Evolutionary conservation across 2,113 vertebrate species (phyloP).

Genomic region (Mesocricetus auratus): DNA sequence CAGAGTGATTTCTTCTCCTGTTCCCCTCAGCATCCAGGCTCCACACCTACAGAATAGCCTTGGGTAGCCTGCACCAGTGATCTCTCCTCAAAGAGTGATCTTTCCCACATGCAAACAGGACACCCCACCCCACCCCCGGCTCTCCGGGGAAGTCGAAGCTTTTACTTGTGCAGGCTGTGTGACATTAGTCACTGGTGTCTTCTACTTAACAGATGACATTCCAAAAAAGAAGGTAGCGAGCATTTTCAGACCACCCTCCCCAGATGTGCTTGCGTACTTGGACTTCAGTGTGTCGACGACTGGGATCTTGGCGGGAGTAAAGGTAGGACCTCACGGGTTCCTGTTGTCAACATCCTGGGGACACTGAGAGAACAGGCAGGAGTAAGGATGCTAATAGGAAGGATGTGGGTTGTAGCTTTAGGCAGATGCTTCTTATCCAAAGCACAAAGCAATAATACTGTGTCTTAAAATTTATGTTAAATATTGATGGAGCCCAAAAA

Average conservation of each 20-base stretch:
- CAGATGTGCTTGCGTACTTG: conserved; percentile 95
- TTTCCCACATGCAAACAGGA: fast-evolving
- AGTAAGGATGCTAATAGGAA: background rate
- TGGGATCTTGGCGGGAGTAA: conserved; percentile 97
- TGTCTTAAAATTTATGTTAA: background rate
- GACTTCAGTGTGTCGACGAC: conserved; percentile 99
- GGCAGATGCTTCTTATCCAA: background rate
- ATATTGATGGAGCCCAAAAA: background rate
- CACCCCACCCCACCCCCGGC: background rate
- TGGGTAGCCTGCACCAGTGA: background rate
- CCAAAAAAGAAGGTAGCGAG: conserved; percentile 93
- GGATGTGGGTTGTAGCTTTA: background rate
- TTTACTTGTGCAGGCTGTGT: background rate
- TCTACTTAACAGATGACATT: conserved; percentile 91
- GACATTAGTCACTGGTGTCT: background rate
- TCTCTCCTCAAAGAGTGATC: too few relatives aligned
- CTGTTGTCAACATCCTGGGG: fast-evolving
- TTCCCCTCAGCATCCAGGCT: background rate
- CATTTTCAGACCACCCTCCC: conserved; percentile 93
- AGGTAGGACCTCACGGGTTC: conserved; percentile 86
- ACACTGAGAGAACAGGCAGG: background rate
- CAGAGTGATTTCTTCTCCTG: background rate
- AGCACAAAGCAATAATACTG: background rate
- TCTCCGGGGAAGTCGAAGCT: too few relatives aligned
- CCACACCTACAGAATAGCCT: fast-evolving